Evolutionary conservation across 2,113 vertebrate genomes (phyloP).

Genomic region (Craseonycteris thonglongyai): DNA sequence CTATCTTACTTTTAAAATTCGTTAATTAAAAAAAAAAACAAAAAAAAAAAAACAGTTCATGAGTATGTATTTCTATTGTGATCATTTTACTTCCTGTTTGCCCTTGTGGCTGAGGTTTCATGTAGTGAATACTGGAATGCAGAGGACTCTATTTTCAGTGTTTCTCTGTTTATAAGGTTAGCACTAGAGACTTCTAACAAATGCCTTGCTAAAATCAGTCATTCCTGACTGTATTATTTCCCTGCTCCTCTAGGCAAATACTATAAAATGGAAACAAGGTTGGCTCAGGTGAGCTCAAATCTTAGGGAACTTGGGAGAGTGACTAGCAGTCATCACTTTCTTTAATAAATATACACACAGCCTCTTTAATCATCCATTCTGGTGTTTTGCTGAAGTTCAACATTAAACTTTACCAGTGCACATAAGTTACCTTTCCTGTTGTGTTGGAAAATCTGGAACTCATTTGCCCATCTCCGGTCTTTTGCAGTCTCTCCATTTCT

Average conservation of each 20-base stretch:
- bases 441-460: conserved; percentile 46
- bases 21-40: too few relatives aligned
- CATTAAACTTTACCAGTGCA: neutral
- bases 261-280: neutral
- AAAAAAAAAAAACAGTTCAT: too few relatives aligned
- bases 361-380: conserved; percentile 1
- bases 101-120: neutral
- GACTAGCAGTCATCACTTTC: neutral
- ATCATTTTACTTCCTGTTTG: neutral
- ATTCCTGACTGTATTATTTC: neutral
- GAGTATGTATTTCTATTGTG: neutral
- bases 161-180: neutral
- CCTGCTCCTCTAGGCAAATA: neutral
- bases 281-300: neutral
- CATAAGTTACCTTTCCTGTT: neutral
- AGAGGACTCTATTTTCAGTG: neutral
- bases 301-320: neutral
- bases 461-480: conserved; percentile 34
- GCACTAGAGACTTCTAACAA: neutral
- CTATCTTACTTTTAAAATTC: neutral
- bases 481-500: neutral
- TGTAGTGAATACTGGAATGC: neutral
- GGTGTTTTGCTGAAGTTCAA: neutral
- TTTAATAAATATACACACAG: neutral
- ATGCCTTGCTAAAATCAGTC: neutral